Base-by-base conservation (phyloP, 64 coral and sea anemone genomes). In the Montipora efflorescens region DNA sequence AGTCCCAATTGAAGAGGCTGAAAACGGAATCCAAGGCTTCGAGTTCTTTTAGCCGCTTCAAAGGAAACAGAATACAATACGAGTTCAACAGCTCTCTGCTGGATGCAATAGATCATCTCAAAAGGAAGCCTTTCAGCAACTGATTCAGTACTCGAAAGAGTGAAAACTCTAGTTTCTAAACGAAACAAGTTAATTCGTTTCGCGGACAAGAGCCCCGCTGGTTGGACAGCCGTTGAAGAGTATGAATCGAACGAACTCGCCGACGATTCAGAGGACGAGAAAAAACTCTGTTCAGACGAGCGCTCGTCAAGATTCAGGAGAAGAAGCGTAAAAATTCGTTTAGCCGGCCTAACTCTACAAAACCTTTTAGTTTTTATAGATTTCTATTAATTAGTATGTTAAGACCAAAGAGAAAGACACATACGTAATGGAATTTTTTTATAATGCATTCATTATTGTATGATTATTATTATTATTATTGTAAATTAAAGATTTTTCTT, bases 201-300 rank as follows among this genome's bases (percentile, higher is more conserved):
- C 71, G 92, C 77, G 4, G 83, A 93, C 43, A 93, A 93, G 49
- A 93, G 92, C 51, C 92, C 66, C 28, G 76, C 83, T 10, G 79
- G 79, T 11, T 94, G 79, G 93, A 47, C 48, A 62, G 92, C 75
- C 0, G 92, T 93, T 14, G 84, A 93, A 18, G 84, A 80, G 46
- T 93, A 93, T 23, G 83, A 93, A 77, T 93, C 92, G 14, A 84
- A 88, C 53, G 84, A 93, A 44, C 16, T 88, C 2, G 92, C 84
- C 0, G 83, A 93, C 7, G 62, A 93, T 64, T 93, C 84, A 3
- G 92, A 88, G 3, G 92, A 94, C 25, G 77, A 94, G 48, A 94
- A 89, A n/a, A 93, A 76, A 64, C 75, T 93, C 8, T 48, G 75
- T 46, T 66, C 82, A 48, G 75, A 80, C 47, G 92, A 7, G 75